phyloP scores from a whole-genome alignment of 2,888 invertebrate species.

The Dicyrtomina minuta region DNA sequence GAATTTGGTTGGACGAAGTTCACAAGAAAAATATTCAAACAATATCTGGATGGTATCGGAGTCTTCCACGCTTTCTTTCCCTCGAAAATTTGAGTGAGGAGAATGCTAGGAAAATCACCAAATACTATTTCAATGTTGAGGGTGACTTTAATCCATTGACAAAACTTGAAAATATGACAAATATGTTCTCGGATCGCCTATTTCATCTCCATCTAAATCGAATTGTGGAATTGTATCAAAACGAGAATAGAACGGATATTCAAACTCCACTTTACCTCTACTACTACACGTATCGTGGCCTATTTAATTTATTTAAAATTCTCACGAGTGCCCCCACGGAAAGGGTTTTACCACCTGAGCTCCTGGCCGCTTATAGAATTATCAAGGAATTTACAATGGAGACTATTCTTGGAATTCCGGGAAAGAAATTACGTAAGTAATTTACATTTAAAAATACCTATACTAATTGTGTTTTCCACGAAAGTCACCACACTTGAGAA shows the following conservation, averaged over 20 bases:
- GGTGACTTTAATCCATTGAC: not conserved
- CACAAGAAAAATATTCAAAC: not conserved
- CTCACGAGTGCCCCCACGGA: not conserved
- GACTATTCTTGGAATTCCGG: not conserved
- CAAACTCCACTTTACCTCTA: not conserved
- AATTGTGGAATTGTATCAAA: not conserved
- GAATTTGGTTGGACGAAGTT: not conserved
- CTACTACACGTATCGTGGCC: not conserved
- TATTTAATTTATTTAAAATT: conserved; percentile 2
- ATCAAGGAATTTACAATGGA: not conserved
- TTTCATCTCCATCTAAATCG: not conserved
- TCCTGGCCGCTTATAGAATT: not conserved
- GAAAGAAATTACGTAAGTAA: not conserved
- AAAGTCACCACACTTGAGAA: not conserved
- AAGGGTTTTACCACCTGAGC: not conserved
- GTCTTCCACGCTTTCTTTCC: not conserved
- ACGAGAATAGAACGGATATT: not conserved
- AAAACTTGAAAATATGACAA: not conserved
- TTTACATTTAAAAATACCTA: not conserved
- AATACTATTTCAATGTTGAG: not conserved
- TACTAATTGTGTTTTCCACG: no score
- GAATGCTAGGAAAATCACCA: not conserved
- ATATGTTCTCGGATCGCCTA: conserved; percentile 6
- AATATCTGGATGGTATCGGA: not conserved
- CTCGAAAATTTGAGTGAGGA: not conserved